phyloP scores from a whole-genome alignment of 2,888 invertebrate species.

The Conchocele bisecta region DNA sequence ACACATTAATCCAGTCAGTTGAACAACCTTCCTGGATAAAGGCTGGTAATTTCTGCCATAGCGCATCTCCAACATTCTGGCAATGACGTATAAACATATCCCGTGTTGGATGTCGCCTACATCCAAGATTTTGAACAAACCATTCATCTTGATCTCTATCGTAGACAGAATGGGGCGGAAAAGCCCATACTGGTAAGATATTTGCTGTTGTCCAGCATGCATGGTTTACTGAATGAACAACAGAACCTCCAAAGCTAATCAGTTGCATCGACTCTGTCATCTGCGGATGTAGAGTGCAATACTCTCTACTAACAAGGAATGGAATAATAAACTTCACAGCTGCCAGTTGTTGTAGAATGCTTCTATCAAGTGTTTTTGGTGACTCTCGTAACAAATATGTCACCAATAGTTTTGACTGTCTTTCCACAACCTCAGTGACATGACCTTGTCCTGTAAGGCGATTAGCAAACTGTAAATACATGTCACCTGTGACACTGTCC shows the following conservation, averaged over 20 bases:
- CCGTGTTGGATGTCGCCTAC: conserved; percentile 22
- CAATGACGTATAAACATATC: conserved; percentile 46
- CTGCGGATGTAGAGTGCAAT: conserved; percentile 12
- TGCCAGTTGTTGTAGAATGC: too few species aligned
- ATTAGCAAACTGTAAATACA: conserved; percentile 37
- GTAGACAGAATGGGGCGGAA: background rate
- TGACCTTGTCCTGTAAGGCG: conserved; percentile 2
- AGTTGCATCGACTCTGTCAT: conserved; percentile 2
- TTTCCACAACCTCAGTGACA: background rate
- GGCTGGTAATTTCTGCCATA: too few species aligned
- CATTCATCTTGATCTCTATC: too few species aligned
- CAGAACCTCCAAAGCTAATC: conserved; percentile 42
- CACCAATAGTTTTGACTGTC: conserved; percentile 19
- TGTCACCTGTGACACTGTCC: conserved; percentile 5
- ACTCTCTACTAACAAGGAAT: background rate
- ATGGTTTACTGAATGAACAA: background rate
- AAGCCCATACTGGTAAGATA: conserved; percentile 10
- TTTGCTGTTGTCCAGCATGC: too few species aligned
- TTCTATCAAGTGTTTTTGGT: too few species aligned
- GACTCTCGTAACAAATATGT: background rate
- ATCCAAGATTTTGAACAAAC: too few species aligned
- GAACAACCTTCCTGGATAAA: too few species aligned
- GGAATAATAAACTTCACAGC: conserved; percentile 47
- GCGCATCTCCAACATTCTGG: conserved; percentile 39
- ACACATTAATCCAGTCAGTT: background rate